These are phyloP conservation scores for Clunio marinus DNA, from an alignment of 2,888 invertebrate species.

Conservation along the genomic window DNA sequence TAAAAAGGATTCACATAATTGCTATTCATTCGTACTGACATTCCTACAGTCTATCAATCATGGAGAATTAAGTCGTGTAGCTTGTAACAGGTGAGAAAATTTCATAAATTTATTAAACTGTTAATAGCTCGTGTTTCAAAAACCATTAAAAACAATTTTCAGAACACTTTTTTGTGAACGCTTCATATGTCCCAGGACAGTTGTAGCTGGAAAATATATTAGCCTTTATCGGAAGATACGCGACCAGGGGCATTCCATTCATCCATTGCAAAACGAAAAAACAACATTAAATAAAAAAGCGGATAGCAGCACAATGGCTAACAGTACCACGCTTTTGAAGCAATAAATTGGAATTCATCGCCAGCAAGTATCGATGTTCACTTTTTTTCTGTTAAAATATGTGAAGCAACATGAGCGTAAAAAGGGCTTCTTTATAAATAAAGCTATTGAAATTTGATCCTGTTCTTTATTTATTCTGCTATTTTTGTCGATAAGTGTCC, in stretches of 20 bases:
- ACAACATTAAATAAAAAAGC: not conserved
- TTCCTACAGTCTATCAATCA: constrained; percentile 71
- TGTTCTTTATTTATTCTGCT: too few species aligned
- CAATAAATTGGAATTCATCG: not conserved
- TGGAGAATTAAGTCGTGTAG: constrained; percentile 65
- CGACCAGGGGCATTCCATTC: constrained; percentile 54
- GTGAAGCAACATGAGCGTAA: not conserved
- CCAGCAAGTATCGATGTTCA: too few species aligned
- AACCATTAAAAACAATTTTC: constrained; percentile 41
- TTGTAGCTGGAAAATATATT: constrained; percentile 79
- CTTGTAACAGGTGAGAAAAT: constrained; percentile 50
- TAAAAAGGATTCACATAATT: constrained; percentile 72
- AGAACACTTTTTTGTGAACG: constrained; percentile 72
- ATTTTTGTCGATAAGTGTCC: too few species aligned
- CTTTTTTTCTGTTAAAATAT: too few species aligned
- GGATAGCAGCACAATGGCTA: not conserved
- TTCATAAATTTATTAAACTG: not conserved
- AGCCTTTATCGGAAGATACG: constrained; percentile 71
- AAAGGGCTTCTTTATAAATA: not conserved
- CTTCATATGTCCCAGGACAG: constrained; percentile 75
- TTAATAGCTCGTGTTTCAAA: not conserved
- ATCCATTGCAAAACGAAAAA: constrained; percentile 42
- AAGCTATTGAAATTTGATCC: too few species aligned
- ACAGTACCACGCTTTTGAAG: not conserved
- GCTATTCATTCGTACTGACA: constrained; percentile 79